Evolutionary conservation across 2,113 vertebrate genomes (phyloP).

Genomic region (Budorcas taxicolor): DNA sequence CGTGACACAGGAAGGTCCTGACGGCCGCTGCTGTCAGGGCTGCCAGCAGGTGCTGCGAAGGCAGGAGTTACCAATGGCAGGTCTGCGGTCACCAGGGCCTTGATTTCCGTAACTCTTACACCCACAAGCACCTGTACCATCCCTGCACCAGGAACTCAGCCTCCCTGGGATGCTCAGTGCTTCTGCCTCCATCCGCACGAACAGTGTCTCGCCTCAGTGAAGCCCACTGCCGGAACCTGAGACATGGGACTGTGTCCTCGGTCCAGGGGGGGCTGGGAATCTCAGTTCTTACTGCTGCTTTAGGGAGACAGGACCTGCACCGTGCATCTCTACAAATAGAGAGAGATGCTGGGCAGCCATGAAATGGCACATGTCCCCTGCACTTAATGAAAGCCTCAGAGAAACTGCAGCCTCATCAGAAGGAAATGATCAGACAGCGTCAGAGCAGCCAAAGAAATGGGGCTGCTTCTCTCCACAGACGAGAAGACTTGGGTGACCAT

Average conservation of each 20-base stretch:
- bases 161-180: not conserved
- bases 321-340: not conserved
- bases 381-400: not conserved
- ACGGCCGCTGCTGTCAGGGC: not conserved
- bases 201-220: not conserved
- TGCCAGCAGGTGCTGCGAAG: not conserved
- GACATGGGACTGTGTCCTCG: not conserved
- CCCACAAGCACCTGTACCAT: fast-evolving
- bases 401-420: not conserved
- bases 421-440: not conserved
- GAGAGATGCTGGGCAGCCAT: not conserved
- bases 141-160: not conserved
- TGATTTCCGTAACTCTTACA: fast-evolving
- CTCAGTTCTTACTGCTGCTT: not conserved
- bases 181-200: not conserved
- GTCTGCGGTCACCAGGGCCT: not conserved
- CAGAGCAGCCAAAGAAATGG: not conserved
- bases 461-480: not conserved
- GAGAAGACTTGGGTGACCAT: not conserved
- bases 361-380: not conserved
- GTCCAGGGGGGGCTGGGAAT: not conserved
- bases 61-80: not conserved
- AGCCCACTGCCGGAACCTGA: too few species aligned
- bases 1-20: not conserved
- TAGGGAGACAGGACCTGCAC: not conserved